Evolutionary conservation across 2,888 invertebrate genomes (phyloP).

Genomic region (Drosophila ustulata): DNA sequence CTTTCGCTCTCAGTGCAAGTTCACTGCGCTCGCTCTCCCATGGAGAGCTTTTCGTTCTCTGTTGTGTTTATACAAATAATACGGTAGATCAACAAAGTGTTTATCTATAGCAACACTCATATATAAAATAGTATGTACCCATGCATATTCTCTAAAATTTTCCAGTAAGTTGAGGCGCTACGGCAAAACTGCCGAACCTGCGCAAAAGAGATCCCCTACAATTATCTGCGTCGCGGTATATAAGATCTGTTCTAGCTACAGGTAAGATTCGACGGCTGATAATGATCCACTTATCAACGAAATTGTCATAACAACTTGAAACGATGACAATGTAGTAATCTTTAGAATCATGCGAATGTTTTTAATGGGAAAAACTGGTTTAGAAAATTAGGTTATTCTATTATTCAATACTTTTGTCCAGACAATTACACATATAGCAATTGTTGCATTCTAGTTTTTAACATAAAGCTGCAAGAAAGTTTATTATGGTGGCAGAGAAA

Average conservation of each 20-base stretch:
- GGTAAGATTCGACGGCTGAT: neutral
- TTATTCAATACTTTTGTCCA: no score
- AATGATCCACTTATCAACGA: slow-evolving; percentile 1
- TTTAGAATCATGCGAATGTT: neutral
- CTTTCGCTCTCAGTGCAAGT: slow-evolving; percentile 38
- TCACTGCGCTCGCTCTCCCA: slow-evolving; percentile 13
- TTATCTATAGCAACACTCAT: neutral
- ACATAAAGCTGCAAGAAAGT: no score
- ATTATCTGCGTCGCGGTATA: neutral
- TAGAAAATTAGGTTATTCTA: no score
- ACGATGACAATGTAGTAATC: neutral
- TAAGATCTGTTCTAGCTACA: neutral
- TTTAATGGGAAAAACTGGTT: no score
- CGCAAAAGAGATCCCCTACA: slow-evolving; percentile 23
- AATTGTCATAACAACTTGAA: neutral
- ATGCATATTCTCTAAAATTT: slow-evolving; percentile 8
- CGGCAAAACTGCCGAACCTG: slow-evolving; percentile 11
- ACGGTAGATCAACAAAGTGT: slow-evolving; percentile 48
- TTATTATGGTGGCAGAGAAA: no score
- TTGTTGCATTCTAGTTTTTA: no score
- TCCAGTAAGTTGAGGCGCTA: neutral
- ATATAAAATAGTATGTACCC: slow-evolving; percentile 1
- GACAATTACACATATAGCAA: no score
- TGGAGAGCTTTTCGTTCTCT: slow-evolving; percentile 50
- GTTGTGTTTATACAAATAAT: slow-evolving; percentile 38